These are phyloP conservation scores for Ichneumoninae sp. DNA, from an alignment of 2,888 invertebrate species.

Conservation along the genomic window DNA sequence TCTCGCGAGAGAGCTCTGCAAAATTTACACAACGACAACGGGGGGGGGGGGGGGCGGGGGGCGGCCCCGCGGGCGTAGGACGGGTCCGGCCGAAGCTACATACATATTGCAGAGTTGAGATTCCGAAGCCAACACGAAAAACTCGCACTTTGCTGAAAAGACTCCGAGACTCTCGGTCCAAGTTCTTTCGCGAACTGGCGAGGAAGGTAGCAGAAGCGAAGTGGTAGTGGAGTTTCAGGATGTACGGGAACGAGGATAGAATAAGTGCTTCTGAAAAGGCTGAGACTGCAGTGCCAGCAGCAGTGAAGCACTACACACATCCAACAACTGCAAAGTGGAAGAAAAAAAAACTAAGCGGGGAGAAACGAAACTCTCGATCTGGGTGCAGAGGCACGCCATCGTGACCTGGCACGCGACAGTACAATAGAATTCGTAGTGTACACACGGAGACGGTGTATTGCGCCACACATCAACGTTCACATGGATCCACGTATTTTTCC, in stretches of 20 bases:
- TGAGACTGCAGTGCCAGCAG: slow-evolving; percentile 24
- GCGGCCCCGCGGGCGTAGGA: too few species aligned
- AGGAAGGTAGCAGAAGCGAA: slow-evolving; percentile 3
- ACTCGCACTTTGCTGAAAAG: slow-evolving; percentile 40
- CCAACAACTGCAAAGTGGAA: slow-evolving; percentile 14
- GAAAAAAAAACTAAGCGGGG: neutral
- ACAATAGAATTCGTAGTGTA: neutral
- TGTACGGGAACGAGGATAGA: slow-evolving; percentile 29
- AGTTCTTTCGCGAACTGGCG: slow-evolving; percentile 33
- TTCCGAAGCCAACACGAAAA: slow-evolving; percentile 37
- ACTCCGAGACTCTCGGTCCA: slow-evolving; percentile 4
- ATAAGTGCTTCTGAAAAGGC: slow-evolving; percentile 35
- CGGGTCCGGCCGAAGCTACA: neutral
- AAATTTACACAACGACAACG: slow-evolving; percentile 39
- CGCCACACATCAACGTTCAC: neutral
- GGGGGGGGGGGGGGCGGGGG: neutral
- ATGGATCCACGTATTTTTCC: neutral
- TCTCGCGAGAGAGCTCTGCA: slow-evolving; percentile 33
- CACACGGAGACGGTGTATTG: neutral
- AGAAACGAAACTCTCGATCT: neutral
- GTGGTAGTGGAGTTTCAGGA: neutral
- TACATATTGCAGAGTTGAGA: slow-evolving; percentile 16
- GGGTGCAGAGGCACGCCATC: slow-evolving; percentile 12
- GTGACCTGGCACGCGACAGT: slow-evolving; percentile 24
- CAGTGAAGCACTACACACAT: neutral